A percentile compares a stretch with the other conserved stretches of the same genome.
Conservation (phyloP, 2,888 invertebrate genomes). For the Abrostola triplasia region DNA sequence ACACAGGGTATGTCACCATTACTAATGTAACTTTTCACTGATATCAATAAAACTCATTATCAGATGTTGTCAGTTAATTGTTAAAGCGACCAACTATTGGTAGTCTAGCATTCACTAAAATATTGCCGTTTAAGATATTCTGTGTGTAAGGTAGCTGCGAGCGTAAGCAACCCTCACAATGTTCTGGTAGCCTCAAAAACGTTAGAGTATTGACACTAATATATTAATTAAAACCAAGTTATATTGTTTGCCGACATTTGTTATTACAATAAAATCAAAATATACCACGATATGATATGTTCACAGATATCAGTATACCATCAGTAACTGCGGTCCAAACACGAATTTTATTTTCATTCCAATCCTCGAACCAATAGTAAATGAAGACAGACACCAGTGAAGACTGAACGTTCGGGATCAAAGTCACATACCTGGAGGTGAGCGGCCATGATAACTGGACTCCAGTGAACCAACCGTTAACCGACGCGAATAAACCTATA, state of each 20-base stretch:
- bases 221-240: background rate
- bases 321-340: conserved; percentile 56
- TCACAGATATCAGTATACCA: conserved; percentile 44
- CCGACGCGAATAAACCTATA: conserved; percentile 6
- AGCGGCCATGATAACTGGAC: conserved; percentile 2
- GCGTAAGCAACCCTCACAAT: too few relatives aligned
- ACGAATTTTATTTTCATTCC: conserved; percentile 68
- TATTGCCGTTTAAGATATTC: too few relatives aligned
- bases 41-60: too few relatives aligned
- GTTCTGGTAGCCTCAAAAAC: too few relatives aligned
- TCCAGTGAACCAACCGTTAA: conserved; percentile 2
- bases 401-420: conserved; percentile 64
- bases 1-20: too few relatives aligned
- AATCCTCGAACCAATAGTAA: conserved; percentile 58
- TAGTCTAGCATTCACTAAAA: too few relatives aligned
- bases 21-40: too few relatives aligned
- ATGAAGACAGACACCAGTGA: conserved; percentile 54
- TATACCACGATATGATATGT: conserved; percentile 26
- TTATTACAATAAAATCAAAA: conserved; percentile 13
- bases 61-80: too few relatives aligned
- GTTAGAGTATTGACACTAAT: too few relatives aligned
- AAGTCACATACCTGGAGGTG: conserved; percentile 14
- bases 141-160: too few relatives aligned
- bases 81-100: too few relatives aligned
- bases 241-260: too few relatives aligned